Conservation (phyloP, 2,888 invertebrate species). For the Apamea anceps region DNA sequence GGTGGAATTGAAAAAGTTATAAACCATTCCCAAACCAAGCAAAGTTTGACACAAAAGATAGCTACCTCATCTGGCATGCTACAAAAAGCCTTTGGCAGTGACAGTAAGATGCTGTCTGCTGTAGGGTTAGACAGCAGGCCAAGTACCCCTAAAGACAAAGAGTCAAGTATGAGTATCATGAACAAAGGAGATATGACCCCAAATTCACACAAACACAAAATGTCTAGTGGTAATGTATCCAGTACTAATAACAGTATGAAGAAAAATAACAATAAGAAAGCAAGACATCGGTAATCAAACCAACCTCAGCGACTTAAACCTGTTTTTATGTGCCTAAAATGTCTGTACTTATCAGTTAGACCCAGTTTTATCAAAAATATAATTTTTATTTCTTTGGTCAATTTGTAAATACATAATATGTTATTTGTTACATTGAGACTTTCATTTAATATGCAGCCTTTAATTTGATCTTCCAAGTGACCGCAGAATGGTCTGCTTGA, state of each 20-base stretch:
- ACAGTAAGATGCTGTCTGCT: conserved; percentile 84
- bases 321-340: conserved; percentile 48
- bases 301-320: conserved; percentile 23
- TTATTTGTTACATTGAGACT: conserved; percentile 56
- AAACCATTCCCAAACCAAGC: conserved; percentile 82
- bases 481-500: conserved; percentile 83
- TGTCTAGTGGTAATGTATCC: conserved; percentile 75
- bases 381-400: conserved; percentile 70
- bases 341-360: conserved; percentile 62
- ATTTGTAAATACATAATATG: conserved; percentile 68
- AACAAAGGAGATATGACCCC: conserved; percentile 84
- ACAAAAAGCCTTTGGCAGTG: conserved; percentile 84
- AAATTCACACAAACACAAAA: conserved; percentile 89
- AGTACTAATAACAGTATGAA: conserved; percentile 90
- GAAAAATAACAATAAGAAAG: conserved; percentile 95
- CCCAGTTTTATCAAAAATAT: conserved; percentile 52
- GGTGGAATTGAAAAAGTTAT: conserved; percentile 84
- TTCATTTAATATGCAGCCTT: conserved; percentile 53
- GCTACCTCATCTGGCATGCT: conserved; percentile 82
- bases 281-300: conserved; percentile 93
- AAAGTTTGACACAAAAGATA: conserved; percentile 85
- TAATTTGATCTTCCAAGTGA: conserved; percentile 78
- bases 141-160: conserved; percentile 88
- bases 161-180: conserved; percentile 76
- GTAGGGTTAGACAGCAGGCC: conserved; percentile 87